These are phyloP conservation scores for Nematolebias whitei DNA, from an alignment of 2,113 vertebrate genomes.

Conservation along the genomic window DNA sequence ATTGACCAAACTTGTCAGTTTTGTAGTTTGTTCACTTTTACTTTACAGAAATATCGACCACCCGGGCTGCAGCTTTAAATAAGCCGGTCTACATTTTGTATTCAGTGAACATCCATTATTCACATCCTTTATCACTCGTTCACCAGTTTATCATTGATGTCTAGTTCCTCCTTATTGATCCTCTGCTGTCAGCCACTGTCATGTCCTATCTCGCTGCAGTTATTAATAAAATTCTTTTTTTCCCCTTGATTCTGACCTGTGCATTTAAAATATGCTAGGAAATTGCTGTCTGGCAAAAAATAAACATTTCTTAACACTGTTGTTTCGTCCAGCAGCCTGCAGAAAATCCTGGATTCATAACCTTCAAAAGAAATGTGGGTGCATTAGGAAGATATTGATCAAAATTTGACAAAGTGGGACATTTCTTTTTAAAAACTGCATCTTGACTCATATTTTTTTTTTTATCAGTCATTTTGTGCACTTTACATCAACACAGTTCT, in stretches of 20 bases:
- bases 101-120: conserved; percentile 16
- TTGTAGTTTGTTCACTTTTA: background rate
- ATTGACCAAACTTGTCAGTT: background rate
- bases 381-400: conserved; percentile 19
- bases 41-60: conserved; percentile 1
- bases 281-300: conserved; percentile 31
- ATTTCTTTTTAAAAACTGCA: conserved; percentile 1
- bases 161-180: conserved; percentile 40
- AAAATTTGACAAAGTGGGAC: conserved; percentile 37
- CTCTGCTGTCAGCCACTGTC: conserved; percentile 22
- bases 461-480: background rate
- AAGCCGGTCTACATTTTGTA: background rate
- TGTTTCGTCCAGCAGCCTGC: conserved; percentile 12
- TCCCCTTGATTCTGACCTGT: conserved; percentile 7
- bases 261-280: conserved; percentile 32
- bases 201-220: conserved; percentile 17
- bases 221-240: conserved; percentile 32
- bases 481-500: conserved; percentile 1
- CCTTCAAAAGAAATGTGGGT: conserved; percentile 22
- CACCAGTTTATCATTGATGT: conserved; percentile 39
- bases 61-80: background rate
- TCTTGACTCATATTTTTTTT: too few relatives aligned
- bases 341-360: too few relatives aligned
- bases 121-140: conserved; percentile 30
- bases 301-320: conserved; percentile 45